Conservation (phyloP, 2,113 vertebrate species). For the Saimiri boliviensis region DNA sequence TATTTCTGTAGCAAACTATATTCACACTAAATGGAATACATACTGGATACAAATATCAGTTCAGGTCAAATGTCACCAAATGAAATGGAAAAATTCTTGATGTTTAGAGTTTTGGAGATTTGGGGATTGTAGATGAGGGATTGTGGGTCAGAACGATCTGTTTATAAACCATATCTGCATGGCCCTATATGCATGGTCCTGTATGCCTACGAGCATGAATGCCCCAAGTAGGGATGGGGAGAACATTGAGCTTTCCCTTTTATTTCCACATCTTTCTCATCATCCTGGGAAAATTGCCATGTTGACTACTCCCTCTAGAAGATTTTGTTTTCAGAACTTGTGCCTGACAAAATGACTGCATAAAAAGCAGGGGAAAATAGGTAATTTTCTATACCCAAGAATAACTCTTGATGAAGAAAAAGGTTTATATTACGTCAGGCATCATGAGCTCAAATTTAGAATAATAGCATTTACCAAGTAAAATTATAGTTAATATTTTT, state of each 20-base stretch:
- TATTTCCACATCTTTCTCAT: neutral
- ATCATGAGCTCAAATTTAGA: neutral
- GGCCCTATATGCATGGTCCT: accelerated
- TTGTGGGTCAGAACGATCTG: neutral
- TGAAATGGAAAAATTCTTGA: neutral
- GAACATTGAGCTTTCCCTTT: no score
- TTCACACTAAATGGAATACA: neutral
- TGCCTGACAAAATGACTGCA: neutral
- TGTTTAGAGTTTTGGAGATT: neutral
- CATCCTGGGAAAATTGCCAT: neutral
- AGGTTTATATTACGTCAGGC: neutral
- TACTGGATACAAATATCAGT: neutral
- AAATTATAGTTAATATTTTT: neutral
- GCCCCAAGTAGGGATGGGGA: accelerated
- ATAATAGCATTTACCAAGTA: neutral
- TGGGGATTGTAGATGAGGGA: neutral
- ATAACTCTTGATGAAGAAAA: neutral
- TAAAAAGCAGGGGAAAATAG: neutral
- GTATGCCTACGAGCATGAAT: accelerated
- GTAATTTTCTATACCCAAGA: constrained; percentile 33
- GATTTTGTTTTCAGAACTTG: neutral
- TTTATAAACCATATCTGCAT: neutral
- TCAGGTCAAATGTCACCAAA: neutral
- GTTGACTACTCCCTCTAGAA: neutral
- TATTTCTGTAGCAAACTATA: neutral